Evolutionary conservation across 1,140 invertebrate species (phyloP).

Genomic region (Phymastichus coffea): DNA sequence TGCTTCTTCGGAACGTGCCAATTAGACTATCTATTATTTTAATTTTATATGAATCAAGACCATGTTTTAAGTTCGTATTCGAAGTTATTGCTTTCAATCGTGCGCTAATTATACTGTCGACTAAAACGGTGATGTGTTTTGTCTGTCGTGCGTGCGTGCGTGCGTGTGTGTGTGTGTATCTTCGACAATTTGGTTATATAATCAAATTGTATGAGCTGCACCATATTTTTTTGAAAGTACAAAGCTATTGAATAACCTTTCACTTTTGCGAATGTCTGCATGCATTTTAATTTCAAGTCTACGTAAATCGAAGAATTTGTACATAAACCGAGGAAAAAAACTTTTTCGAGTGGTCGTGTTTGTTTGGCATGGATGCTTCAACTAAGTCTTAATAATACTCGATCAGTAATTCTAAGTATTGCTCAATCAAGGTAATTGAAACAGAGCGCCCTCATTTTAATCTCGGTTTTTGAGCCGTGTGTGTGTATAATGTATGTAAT

Average conservation of each 20-base stretch:
- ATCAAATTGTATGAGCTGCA: not conserved
- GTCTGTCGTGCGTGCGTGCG: too few species aligned
- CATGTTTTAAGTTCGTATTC: not conserved
- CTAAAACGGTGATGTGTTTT: not conserved
- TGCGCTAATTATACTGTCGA: slow-evolving; percentile 6
- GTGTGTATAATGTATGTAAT: not conserved
- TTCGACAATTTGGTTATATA: too few species aligned
- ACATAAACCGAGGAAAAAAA: not conserved
- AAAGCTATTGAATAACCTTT: not conserved
- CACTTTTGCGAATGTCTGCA: not conserved
- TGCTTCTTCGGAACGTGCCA: not conserved
- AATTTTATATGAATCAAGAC: not conserved
- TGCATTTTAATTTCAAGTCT: not conserved
- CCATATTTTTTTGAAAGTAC: slow-evolving; percentile 2
- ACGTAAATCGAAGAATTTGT: not conserved
- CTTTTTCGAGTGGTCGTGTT: not conserved
- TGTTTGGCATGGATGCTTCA: too few species aligned
- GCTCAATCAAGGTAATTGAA: too few species aligned
- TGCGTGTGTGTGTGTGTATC: too few species aligned
- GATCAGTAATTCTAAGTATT: too few species aligned
- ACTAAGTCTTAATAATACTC: too few species aligned
- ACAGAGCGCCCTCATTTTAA: too few species aligned
- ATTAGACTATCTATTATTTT: not conserved
- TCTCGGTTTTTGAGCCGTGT: too few species aligned
- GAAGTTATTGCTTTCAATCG: slow-evolving; percentile 22